phyloP scores from a whole-genome alignment of 2,113 vertebrate genomes.

The Myotis brandtii region DNA sequence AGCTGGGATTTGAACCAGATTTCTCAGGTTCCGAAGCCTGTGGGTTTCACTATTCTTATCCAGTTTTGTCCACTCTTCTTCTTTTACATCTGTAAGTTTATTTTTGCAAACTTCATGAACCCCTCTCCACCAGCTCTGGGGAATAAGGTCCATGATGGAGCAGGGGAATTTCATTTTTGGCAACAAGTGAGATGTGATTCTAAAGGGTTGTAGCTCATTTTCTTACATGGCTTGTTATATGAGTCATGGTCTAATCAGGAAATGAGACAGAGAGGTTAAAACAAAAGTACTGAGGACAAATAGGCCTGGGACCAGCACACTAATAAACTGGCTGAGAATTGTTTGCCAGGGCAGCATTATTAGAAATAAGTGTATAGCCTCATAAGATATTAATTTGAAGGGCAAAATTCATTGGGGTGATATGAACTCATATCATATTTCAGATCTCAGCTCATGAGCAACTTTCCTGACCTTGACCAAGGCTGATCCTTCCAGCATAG shows the following conservation, averaged over 20 bases:
- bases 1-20: not conserved
- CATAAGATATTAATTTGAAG: not conserved
- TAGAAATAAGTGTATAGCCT: not conserved
- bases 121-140: constrained; percentile 14
- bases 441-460: not conserved
- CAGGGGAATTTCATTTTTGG: constrained; percentile 28
- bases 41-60: not conserved
- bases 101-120: not conserved
- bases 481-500: not conserved
- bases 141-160: not conserved
- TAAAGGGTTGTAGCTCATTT: constrained; percentile 42
- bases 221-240: not conserved
- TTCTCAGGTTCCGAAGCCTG: not conserved
- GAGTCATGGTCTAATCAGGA: not conserved
- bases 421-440: not conserved
- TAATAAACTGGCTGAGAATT: not conserved
- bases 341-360: not conserved
- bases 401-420: not conserved
- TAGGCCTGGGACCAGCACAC: not conserved
- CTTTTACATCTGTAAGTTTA: not conserved
- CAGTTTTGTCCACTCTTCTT: not conserved
- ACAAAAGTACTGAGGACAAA: constrained; percentile 3
- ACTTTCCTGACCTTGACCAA: constrained; percentile 42
- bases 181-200: constrained; percentile 26
- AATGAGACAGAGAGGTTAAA: constrained; percentile 43